Percentiles rank a stretch among this genome's conserved stretches.
Conservation (phyloP, 23 tunicate genomes). For the Clavelina lepadiformis region DNA sequence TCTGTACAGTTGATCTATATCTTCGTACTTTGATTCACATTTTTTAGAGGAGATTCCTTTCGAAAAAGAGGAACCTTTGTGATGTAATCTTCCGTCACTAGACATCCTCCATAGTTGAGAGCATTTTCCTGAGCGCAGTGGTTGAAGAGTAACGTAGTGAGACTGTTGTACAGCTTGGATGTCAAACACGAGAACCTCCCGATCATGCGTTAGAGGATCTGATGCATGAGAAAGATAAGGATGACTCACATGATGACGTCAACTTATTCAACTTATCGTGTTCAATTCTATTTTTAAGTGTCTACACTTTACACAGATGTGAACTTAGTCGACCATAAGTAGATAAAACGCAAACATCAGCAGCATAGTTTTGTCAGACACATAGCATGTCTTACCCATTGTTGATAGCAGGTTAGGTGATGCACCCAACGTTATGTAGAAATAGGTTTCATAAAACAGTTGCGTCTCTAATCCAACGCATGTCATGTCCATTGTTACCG, state of each 20-base stretch:
- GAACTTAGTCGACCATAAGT: background rate
- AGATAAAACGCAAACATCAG: too few species aligned
- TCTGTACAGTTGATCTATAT: background rate
- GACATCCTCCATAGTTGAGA: conserved; percentile 92
- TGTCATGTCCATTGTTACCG: conserved; percentile 54
- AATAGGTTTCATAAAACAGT: conserved; percentile 78
- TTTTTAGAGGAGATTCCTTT: background rate
- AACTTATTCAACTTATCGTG: too few species aligned
- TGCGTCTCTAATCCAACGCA: conserved; percentile 63
- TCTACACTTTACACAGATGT: too few species aligned
- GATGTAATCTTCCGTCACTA: conserved; percentile 63
- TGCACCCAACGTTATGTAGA: conserved; percentile 67
- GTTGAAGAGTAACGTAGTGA: conserved; percentile 46
- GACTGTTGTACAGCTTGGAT: conserved; percentile 10
- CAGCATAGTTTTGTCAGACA: too few species aligned
- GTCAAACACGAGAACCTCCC: conserved; percentile 33
- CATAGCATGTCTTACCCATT: background rate
- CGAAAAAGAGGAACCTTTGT: conserved; percentile 88
- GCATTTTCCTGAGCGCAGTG: conserved; percentile 65
- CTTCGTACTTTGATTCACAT: background rate
- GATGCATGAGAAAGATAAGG: too few species aligned
- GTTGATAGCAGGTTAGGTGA: background rate
- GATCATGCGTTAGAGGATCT: too few species aligned
- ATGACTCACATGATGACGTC: too few species aligned
- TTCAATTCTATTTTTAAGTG: too few species aligned